These are phyloP conservation scores for Stenchaetothrips biformis DNA, from an alignment of 2,888 invertebrate species.

Conservation along the genomic window DNA sequence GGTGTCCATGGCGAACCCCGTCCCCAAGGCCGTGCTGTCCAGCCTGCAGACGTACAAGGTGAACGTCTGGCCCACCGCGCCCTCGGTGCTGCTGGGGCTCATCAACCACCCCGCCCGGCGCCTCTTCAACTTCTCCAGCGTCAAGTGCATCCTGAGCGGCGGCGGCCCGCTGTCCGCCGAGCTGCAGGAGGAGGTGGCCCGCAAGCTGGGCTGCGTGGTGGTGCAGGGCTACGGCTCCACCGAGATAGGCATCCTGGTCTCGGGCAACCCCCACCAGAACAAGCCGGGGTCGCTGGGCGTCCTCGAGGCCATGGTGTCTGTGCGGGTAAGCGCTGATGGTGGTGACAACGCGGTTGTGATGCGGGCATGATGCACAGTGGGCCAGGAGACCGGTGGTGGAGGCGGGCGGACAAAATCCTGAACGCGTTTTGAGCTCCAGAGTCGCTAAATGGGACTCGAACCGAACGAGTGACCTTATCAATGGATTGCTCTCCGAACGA, in stretches of 20 bases:
- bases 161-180: not conserved
- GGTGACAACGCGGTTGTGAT: too few relatives aligned
- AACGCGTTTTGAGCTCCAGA: too few relatives aligned
- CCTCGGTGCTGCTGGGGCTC: not conserved
- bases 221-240: conserved; percentile 20
- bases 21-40: not conserved
- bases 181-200: not conserved
- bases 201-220: not conserved
- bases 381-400: too few relatives aligned
- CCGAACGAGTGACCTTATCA: too few relatives aligned
- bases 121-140: not conserved
- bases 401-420: too few relatives aligned
- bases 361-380: too few relatives aligned
- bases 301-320: not conserved
- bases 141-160: conserved; percentile 11
- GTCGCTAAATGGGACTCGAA: too few relatives aligned
- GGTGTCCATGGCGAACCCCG: not conserved
- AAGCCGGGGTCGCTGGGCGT: not conserved
- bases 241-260: not conserved
- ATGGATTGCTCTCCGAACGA: too few relatives aligned
- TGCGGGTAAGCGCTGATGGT: not conserved
- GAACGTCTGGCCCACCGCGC: not conserved
- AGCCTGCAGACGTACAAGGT: conserved; percentile 6
- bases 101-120: not conserved
- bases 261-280: not conserved